phyloP scores from a whole-genome alignment of 1,140 invertebrate genomes.

The Papilio helenus region DNA sequence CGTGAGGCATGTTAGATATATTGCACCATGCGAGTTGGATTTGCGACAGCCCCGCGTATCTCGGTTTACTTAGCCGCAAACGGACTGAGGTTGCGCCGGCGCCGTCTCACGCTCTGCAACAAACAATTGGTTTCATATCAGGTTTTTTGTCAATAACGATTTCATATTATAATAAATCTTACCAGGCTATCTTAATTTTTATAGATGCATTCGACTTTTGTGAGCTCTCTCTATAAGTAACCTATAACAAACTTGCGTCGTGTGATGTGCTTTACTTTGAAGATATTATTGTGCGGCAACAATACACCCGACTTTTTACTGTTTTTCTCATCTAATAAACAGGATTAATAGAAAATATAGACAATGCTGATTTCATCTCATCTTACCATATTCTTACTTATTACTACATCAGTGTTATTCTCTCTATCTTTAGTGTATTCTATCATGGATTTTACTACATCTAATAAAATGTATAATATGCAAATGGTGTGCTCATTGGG shows the following conservation, averaged over 20 bases:
- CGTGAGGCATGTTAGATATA: slow-evolving; percentile 44
- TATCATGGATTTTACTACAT: neutral
- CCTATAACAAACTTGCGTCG: slow-evolving; percentile 38
- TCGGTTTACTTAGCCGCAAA: slow-evolving; percentile 58
- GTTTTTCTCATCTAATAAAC: neutral
- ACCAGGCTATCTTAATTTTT: no score
- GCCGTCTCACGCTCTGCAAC: slow-evolving; percentile 72
- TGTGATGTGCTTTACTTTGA: slow-evolving; percentile 43
- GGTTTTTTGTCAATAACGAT: no score
- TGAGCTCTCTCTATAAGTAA: slow-evolving; percentile 16
- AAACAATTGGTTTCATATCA: slow-evolving; percentile 61
- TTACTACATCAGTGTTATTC: no score
- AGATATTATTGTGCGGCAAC: slow-evolving; percentile 44
- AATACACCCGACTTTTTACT: slow-evolving; percentile 9
- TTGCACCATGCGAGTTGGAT: slow-evolving; percentile 52
- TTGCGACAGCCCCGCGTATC: slow-evolving; percentile 50
- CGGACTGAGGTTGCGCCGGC: slow-evolving; percentile 55
- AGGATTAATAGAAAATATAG: neutral
- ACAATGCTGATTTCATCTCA: no score
- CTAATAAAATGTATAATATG: neutral
- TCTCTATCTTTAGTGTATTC: no score
- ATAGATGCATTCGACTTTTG: no score
- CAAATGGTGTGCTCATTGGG: neutral
- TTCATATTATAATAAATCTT: no score
- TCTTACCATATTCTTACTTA: no score